These are phyloP conservation scores for Melangyna quadrimaculata DNA, from an alignment of 2,888 invertebrate species.

Conservation along the genomic window DNA sequence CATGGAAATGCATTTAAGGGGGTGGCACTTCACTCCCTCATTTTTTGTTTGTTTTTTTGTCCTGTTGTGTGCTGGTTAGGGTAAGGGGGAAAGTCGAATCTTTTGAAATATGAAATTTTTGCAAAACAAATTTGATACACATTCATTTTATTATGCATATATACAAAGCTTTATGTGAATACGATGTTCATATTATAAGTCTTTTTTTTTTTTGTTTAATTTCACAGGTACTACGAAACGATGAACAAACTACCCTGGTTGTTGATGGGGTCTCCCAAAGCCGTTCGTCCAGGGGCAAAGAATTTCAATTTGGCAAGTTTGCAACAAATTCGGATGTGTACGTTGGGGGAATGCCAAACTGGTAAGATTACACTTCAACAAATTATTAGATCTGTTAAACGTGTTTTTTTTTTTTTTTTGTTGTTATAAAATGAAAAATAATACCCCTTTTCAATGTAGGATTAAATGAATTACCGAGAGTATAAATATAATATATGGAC, in stretches of 20 bases:
- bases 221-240: conserved; percentile 86
- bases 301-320: conserved; percentile 93
- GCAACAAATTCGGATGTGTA: conserved; percentile 95
- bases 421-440: background rate
- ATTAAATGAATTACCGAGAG: conserved; percentile 12
- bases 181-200: background rate
- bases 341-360: conserved; percentile 97
- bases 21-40: background rate
- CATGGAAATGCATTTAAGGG: conserved; percentile 17
- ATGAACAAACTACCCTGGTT: conserved; percentile 91
- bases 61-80: background rate
- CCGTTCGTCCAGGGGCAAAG: conserved; percentile 91
- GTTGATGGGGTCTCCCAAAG: conserved; percentile 92
- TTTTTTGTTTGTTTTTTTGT: background rate
- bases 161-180: no score
- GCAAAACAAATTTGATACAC: conserved; percentile 37
- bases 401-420: background rate
- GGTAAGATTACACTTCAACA: conserved; percentile 82
- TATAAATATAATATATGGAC: background rate
- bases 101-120: conserved; percentile 39
- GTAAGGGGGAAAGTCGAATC: background rate
- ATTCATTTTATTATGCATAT: conserved; percentile 45
- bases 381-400: conserved; percentile 53
- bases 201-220: conserved; percentile 31
- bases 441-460: conserved; percentile 23